These are phyloP conservation scores for Neodiprion virginianus DNA, from an alignment of 1,140 invertebrate species.

Conservation along the genomic window DNA sequence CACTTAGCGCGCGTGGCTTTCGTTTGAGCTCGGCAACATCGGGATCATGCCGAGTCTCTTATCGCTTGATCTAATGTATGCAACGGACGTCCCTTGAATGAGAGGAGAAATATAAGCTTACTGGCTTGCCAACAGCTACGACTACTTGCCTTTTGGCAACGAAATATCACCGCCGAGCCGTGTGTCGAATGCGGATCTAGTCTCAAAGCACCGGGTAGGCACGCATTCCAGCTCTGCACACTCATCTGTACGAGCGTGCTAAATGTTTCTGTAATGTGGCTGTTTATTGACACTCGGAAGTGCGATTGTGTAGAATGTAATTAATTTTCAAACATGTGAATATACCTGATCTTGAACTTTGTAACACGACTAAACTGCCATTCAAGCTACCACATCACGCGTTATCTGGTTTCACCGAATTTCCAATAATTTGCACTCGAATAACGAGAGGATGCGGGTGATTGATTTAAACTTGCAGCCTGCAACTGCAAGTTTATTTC, in stretches of 20 bases:
- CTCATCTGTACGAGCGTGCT: neutral
- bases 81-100: constrained; percentile 5
- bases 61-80: constrained; percentile 13
- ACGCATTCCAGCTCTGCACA: neutral
- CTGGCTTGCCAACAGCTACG: neutral
- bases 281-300: no score
- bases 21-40: neutral
- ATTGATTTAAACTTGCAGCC: no score
- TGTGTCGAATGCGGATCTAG: neutral
- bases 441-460: no score
- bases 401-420: no score
- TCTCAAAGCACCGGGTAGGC: no score
- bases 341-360: no score
- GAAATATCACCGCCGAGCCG: neutral
- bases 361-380: no score
- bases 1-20: neutral
- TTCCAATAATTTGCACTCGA: no score
- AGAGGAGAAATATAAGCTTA: neutral
- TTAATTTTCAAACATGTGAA: no score
- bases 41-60: constrained; percentile 12
- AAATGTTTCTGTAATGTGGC: neutral
- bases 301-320: no score
- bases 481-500: no score
- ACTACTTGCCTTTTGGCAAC: neutral
- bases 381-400: no score